Percentiles rank a stretch among this genome's conserved stretches.
Conservation (phyloP, 2,113 vertebrate genomes). For the Nesoenas mayeri region DNA sequence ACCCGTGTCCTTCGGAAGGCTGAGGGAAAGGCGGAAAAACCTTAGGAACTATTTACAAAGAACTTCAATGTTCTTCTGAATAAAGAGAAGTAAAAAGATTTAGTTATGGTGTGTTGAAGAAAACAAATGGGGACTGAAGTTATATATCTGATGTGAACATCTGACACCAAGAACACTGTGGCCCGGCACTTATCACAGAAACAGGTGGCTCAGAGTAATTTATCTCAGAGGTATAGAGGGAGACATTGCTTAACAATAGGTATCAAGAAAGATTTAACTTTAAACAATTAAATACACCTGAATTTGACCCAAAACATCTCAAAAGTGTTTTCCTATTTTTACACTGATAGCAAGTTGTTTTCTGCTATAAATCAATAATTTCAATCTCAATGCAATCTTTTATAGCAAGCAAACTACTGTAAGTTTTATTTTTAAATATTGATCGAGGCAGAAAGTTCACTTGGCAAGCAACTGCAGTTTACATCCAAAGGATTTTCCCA, state of each 20-base stretch:
- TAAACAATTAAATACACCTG: background rate
- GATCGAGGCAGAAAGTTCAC: conserved; percentile 14
- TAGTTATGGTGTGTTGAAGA: background rate
- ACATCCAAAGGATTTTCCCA: background rate
- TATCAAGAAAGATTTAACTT: background rate
- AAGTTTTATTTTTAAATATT: conserved; percentile 10
- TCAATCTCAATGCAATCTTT: background rate
- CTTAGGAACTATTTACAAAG: background rate
- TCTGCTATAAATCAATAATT: conserved; percentile 2
- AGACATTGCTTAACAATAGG: background rate
- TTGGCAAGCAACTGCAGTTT: background rate
- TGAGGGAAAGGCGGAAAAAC: background rate
- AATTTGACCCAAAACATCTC: background rate
- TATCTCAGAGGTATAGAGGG: background rate
- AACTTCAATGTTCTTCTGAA: background rate
- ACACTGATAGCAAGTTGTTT: background rate
- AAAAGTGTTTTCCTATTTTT: background rate
- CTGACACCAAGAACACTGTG: background rate
- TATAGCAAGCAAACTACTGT: background rate
- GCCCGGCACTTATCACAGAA: background rate
- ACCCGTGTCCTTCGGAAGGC: background rate
- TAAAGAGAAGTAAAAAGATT: background rate
- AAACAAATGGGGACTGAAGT: background rate
- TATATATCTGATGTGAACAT: background rate
- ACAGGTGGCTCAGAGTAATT: background rate